Evolutionary conservation across 1,140 invertebrate species (phyloP), one percentile per base, ranked within the genome.

Genomic region (Pogonomyrmex californicus): DNA sequence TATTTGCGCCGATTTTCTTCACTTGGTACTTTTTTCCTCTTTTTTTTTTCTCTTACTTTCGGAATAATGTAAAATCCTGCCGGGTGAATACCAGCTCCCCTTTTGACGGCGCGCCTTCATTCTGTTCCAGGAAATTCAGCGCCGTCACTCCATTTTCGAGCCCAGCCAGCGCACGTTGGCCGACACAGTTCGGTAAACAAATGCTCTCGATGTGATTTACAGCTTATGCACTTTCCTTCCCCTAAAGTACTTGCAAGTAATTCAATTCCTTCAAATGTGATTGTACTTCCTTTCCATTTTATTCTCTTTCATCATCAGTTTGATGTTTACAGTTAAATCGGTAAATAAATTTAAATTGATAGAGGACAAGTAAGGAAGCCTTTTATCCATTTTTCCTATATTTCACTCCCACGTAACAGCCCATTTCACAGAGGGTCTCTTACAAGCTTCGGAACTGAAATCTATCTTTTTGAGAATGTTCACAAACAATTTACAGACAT

Each of bases 171-270:
- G 38, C 54, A 76, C 58, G 44, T 78, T 78, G 76, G 60, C 76
- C 44, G 76, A 78, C 76, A 78, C 44, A 76, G 73, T 76, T 60
- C 73, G 73, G 73, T 76, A 76, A 76, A 76, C 73, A 78, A 78
- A 65, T 65, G 60, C 60, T 78, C 76, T 78, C 60, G 44, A 47
- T 65, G 75, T 47, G 58, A 78, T 78, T 63, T 60, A 65, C 33
- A 47, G 60, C 60, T 78, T 65, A 47, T 78, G 76, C 58, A 47
- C 60, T 78, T 60, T 78, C 30, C 58, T 33, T 1, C 47, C 56
- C 41, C 9, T 33, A 41, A 65, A 78, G 23, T 65, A 65, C 30
- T 78, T 36, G 9, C 30, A 78, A 78, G 58, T 10, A 60, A 4
- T 44, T 47, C 23, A 78, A 60, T 9, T 63, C 41, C 58, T 78